phyloP scores from a whole-genome alignment of 2,888 invertebrate genomes.

The Sinotaia quadrata region DNA sequence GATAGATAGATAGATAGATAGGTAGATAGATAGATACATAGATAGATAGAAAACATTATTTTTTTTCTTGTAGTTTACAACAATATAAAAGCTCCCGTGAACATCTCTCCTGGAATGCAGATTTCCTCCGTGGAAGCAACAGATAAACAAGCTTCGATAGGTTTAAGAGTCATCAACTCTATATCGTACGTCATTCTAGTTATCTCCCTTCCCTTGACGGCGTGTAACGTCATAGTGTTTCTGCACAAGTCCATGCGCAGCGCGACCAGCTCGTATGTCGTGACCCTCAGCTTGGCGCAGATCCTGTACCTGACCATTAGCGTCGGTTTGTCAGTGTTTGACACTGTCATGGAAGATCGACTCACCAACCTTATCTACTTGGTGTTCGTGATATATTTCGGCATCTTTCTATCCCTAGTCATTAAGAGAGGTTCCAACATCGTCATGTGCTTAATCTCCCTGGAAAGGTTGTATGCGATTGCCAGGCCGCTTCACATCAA shows the following conservation, averaged over 20 bases:
- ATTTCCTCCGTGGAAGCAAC: too few relatives aligned
- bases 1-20: too few relatives aligned
- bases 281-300: slow-evolving; percentile 16
- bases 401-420: background rate
- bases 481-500: slow-evolving; percentile 1
- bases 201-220: background rate
- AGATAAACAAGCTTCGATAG: too few relatives aligned
- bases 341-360: too few relatives aligned
- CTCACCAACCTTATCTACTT: background rate
- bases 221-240: background rate
- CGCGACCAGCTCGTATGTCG: slow-evolving; percentile 6
- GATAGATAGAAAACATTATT: too few relatives aligned
- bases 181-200: background rate
- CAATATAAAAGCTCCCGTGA: too few relatives aligned
- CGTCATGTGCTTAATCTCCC: background rate
- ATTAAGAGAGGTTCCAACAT: background rate
- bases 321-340: background rate
- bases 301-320: slow-evolving; percentile 9
- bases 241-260: slow-evolving; percentile 11
- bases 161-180: too few relatives aligned
- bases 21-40: too few relatives aligned
- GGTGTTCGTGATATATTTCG: background rate
- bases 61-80: too few relatives aligned
- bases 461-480: slow-evolving; percentile 1
- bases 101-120: too few relatives aligned